phyloP scores from a whole-genome alignment of 2,888 invertebrate genomes.

The Liopterus haemorrhoidalis region DNA sequence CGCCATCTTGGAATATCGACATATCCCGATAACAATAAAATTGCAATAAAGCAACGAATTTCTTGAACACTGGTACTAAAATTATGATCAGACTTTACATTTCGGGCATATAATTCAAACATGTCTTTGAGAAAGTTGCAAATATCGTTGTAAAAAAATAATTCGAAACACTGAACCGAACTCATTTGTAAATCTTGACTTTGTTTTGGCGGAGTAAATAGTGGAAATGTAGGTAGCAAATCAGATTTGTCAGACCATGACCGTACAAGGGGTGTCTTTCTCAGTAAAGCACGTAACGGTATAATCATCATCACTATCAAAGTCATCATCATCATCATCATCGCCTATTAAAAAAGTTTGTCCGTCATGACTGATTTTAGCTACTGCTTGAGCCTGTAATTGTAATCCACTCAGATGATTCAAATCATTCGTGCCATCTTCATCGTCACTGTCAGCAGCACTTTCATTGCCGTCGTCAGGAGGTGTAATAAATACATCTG shows the following conservation, averaged over 20 bases:
- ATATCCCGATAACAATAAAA: no score
- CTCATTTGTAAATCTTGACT: slow-evolving; percentile 5
- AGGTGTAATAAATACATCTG: slow-evolving; percentile 28
- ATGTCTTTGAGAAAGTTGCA: not conserved
- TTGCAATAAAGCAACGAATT: no score
- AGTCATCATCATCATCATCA: slow-evolving; percentile 10
- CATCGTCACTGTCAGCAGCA: slow-evolving; percentile 9
- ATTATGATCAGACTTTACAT: no score
- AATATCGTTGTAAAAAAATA: not conserved
- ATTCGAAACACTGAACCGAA: not conserved
- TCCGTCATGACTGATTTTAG: slow-evolving; percentile 6
- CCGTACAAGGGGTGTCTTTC: slow-evolving; percentile 2
- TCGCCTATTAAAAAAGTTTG: slow-evolving; percentile 6
- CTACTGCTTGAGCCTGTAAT: slow-evolving; percentile 10
- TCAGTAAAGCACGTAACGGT: slow-evolving; percentile 4
- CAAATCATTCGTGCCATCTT: slow-evolving; percentile 6
- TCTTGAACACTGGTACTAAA: no score
- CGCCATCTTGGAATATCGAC: no score
- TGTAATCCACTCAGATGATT: slow-evolving; percentile 12
- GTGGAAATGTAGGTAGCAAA: slow-evolving; percentile 5
- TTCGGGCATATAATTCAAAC: slow-evolving; percentile 2
- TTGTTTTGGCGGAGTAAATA: not conserved
- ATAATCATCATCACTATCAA: slow-evolving; percentile 11
- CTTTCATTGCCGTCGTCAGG: slow-evolving; percentile 23
- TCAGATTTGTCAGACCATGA: slow-evolving; percentile 8